These are phyloP conservation scores for Staurois parvus DNA, from an alignment of 2,797 vertebrate genomes.

Conservation along the genomic window DNA sequence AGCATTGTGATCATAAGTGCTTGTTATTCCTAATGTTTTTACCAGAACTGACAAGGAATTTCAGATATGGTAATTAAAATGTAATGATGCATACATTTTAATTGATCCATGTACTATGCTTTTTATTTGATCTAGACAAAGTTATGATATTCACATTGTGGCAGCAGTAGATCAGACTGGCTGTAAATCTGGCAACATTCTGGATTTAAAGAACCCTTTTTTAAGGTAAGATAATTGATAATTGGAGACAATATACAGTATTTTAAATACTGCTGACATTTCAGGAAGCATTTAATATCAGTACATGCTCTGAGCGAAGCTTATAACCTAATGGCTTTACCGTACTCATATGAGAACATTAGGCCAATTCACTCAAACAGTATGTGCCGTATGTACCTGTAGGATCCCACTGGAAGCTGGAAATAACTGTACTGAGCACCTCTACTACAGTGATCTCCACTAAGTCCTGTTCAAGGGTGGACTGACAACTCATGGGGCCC, in stretches of 20 bases:
- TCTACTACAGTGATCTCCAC: no score
- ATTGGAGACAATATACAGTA: background rate
- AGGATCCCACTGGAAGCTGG: no score
- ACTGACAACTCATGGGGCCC: no score
- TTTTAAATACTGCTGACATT: background rate
- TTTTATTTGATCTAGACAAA: conserved; percentile 66
- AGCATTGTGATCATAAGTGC: conserved; percentile 20
- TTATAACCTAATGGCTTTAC: no score
- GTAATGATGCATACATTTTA: background rate
- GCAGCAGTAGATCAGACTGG: conserved; percentile 81
- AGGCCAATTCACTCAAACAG: no score
- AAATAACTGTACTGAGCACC: no score
- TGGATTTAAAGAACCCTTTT: conserved; percentile 84
- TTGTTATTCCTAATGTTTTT: conserved; percentile 19
- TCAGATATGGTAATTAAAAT: conserved; percentile 2
- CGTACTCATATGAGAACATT: no score
- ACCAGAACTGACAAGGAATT: conserved; percentile 10
- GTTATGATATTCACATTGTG: conserved; percentile 75
- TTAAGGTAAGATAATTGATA: conserved; percentile 50
- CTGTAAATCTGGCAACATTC: conserved; percentile 81
- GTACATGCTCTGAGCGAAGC: no score
- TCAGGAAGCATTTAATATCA: background rate
- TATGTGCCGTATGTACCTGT: no score
- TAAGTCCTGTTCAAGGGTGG: no score
- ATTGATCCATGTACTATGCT: conserved; percentile 13